These are phyloP conservation scores for Sebastes taczanowskii DNA, from an alignment of 2,797 vertebrate genomes.

Conservation along the genomic window DNA sequence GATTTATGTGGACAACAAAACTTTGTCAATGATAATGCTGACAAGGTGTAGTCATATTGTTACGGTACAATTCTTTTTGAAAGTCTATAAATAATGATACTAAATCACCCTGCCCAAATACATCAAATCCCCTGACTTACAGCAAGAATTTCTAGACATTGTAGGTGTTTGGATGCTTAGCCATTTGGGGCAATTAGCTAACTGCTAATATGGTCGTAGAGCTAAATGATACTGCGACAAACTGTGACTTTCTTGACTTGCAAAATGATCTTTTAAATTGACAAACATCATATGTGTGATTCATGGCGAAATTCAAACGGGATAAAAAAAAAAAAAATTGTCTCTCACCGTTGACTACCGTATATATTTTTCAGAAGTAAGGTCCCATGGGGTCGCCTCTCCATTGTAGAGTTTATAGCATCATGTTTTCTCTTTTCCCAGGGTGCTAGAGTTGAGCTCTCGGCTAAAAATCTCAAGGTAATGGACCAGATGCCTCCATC, in stretches of 20 bases:
- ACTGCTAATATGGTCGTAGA: too few species aligned
- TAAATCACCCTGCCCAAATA: not conserved
- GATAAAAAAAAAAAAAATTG: too few species aligned
- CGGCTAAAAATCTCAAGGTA: slow-evolving; percentile 96
- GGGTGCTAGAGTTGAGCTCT: slow-evolving; percentile 97
- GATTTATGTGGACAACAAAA: not conserved
- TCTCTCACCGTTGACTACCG: too few species aligned
- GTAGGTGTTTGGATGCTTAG: too few species aligned
- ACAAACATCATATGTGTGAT: too few species aligned
- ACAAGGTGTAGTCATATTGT: not conserved
- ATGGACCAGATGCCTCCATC: slow-evolving; percentile 96
- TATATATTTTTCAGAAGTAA: too few species aligned
- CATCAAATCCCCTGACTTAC: not conserved
- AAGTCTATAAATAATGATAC: not conserved
- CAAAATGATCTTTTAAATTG: too few species aligned
- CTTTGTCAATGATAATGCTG: not conserved
- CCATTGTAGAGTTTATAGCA: not conserved
- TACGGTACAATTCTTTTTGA: not conserved
- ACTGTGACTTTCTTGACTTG: too few species aligned
- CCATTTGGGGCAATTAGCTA: too few species aligned
- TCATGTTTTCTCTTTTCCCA: slow-evolving; percentile 61
- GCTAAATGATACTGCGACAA: too few species aligned
- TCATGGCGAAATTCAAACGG: too few species aligned
- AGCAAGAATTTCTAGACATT: not conserved
- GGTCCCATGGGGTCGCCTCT: too few species aligned